Conservation (phyloP, 2,888 invertebrate species). For the Bellardia bayeri region DNA sequence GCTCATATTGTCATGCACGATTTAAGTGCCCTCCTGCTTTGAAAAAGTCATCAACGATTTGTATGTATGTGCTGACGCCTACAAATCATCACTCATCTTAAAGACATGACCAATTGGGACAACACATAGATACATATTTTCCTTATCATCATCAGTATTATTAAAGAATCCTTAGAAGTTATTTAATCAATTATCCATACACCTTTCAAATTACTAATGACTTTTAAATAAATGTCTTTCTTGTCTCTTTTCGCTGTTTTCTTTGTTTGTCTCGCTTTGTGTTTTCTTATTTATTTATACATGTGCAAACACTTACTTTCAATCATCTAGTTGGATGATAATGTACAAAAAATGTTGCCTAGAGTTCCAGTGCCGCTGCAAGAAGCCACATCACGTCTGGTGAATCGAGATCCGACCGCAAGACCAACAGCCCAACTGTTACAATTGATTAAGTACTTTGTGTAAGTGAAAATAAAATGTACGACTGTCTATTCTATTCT, state of each 20-base stretch:
- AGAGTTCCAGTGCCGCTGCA: slow-evolving; percentile 93
- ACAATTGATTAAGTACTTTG: slow-evolving; percentile 95
- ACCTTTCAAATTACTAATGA: slow-evolving; percentile 67
- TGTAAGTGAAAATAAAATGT: slow-evolving; percentile 86
- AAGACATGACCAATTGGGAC: no score
- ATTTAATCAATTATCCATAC: slow-evolving; percentile 69
- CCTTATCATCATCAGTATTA: slow-evolving; percentile 19
- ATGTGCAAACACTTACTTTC: neutral
- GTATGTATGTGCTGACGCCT: no score
- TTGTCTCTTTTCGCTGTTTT: neutral
- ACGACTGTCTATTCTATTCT: slow-evolving; percentile 18
- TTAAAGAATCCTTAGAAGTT: slow-evolving; percentile 53
- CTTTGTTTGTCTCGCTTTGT: slow-evolving; percentile 8
- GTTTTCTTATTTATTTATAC: neutral
- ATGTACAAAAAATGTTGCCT: slow-evolving; percentile 91
- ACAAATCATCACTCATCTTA: no score
- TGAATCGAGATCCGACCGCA: slow-evolving; percentile 92
- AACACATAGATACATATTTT: neutral
- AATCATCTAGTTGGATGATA: slow-evolving; percentile 89
- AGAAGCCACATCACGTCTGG: slow-evolving; percentile 93
- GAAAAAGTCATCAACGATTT: no score
- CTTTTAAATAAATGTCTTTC: slow-evolving; percentile 59
- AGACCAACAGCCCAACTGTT: slow-evolving; percentile 96
- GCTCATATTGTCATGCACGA: no score
- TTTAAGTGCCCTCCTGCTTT: no score